phyloP scores from a whole-genome alignment of 2,888 invertebrate genomes.

The Rapana venosa region DNA sequence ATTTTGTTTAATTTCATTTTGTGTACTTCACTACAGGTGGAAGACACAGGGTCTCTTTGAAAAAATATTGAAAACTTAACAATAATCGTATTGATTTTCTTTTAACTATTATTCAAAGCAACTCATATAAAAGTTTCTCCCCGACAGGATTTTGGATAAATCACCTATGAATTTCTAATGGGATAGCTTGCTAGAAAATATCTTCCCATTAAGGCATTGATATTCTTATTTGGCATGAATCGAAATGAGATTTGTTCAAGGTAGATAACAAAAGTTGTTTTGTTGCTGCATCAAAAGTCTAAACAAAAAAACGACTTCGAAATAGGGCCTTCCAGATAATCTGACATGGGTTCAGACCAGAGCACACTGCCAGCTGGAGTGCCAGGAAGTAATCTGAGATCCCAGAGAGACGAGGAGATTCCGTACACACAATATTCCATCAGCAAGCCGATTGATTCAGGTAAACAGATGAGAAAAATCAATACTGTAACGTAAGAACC shows the following conservation, averaged over 20 bases:
- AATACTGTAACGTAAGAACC: no score
- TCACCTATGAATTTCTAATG: background rate
- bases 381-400: constrained; percentile 68
- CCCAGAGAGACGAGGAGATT: constrained; percentile 77
- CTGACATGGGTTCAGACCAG: constrained; percentile 74
- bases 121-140: no score
- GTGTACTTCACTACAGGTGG: background rate
- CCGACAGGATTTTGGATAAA: background rate
- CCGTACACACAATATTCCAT: constrained; percentile 76
- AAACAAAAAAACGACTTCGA: no score
- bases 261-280: background rate
- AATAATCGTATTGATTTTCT: no score
- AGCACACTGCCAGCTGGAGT: constrained; percentile 70
- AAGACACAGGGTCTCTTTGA: background rate
- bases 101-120: no score
- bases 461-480: constrained; percentile 26
- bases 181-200: background rate
- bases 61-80: no score
- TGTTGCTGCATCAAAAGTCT: background rate
- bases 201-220: background rate
- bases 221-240: background rate
- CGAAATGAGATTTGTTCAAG: background rate
- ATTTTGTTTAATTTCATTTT: background rate
- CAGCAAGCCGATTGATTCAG: constrained; percentile 75
- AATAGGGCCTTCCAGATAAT: background rate